Evolutionary conservation across 2,888 invertebrate genomes (phyloP).

Genomic region (Eutolmus rufibarbis): DNA sequence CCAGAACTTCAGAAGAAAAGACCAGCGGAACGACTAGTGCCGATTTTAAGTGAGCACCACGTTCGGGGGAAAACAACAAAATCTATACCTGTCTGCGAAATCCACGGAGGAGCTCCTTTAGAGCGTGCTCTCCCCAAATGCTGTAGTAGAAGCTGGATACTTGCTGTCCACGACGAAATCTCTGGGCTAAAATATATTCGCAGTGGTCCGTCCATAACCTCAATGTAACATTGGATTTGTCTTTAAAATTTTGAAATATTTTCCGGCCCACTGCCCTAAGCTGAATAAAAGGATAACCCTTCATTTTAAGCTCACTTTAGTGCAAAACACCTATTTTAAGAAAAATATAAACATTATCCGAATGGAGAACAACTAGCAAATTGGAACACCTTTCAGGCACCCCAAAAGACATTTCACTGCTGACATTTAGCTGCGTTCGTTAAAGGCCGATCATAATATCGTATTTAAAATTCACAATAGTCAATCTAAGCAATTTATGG

Average conservation of each 20-base stretch:
- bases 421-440: neutral
- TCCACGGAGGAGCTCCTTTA: conserved; percentile 65
- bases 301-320: conserved; percentile 3
- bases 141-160: conserved; percentile 69
- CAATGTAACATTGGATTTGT: conserved; percentile 64
- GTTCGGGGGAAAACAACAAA: neutral
- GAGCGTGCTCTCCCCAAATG: conserved; percentile 70
- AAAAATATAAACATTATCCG: neutral
- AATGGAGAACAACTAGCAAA: neutral
- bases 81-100: conserved; percentile 47
- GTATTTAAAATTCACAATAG: neutral
- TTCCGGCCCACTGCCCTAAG: conserved; percentile 3
- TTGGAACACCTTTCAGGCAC: neutral
- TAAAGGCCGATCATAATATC: neutral
- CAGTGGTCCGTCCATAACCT: conserved; percentile 67
- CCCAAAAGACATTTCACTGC: neutral
- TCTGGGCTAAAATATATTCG: conserved; percentile 68
- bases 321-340: neutral
- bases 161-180: conserved; percentile 70
- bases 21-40: neutral
- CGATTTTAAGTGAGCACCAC: neutral
- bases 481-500: neutral
- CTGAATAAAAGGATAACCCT: conserved; percentile 21
- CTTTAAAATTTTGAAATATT: conserved; percentile 57
- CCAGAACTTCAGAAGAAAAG: neutral